A percentile compares a stretch with the other conserved stretches of the same genome.
These are phyloP conservation scores for Tokudaia tokunoshimensis DNA, from an alignment of 2,797 vertebrate genomes.

Conservation along the genomic window DNA sequence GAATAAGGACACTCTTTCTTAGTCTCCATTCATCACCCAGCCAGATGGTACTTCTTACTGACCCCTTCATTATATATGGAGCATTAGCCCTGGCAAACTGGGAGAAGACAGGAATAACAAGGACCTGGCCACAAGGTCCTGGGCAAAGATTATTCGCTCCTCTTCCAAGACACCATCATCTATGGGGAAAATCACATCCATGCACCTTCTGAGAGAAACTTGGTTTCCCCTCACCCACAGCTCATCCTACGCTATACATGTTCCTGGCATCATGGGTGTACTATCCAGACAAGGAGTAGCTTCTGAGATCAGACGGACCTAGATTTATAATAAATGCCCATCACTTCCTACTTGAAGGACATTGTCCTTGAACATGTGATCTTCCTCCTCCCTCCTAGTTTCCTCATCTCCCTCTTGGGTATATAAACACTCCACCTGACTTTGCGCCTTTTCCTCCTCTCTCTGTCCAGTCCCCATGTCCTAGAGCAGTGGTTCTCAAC, in stretches of 20 bases:
- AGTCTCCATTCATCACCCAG: neutral
- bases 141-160: neutral
- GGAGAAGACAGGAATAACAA: neutral
- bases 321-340: neutral
- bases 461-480: neutral
- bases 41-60: neutral
- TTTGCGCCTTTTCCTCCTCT: neutral
- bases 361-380: neutral
- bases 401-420: neutral
- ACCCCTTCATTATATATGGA: neutral
- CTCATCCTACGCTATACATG: neutral
- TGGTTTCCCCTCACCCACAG: neutral
- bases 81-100: neutral
- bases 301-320: neutral
- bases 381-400: neutral
- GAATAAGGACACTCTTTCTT: constrained; percentile 22
- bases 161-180: neutral
- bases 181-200: constrained; percentile 26
- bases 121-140: neutral
- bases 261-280: neutral
- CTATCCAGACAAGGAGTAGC: neutral
- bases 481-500: neutral
- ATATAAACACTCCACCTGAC: neutral
- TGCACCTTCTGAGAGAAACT: neutral
- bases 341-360: neutral